Base-by-base conservation (phyloP, 2,797 vertebrate species). In the Strix occidentalis region DNA sequence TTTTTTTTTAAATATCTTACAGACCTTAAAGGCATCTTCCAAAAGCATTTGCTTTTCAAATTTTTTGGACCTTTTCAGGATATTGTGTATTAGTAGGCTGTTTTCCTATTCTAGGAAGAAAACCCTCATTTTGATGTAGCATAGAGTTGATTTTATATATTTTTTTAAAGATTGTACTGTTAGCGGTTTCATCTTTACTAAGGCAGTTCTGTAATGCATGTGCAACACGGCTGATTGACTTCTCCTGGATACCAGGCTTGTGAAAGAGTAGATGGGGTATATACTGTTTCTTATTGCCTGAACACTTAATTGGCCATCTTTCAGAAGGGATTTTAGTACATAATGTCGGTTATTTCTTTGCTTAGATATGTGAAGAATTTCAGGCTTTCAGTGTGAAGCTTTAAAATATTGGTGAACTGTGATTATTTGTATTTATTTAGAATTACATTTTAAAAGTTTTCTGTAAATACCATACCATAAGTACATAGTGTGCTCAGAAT, bases 121-220 rank as follows among this genome's bases (percentile, higher is more conserved):
- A 26, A 0, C 1, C 1, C 11, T 29, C 3, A 11, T 71, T 87
- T 64, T 76, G 31, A 2, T 53, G 4, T 82, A 56, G 18, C 11
- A 9, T 65, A 8, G 35, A 46, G 11, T 7, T 74, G 23, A 4
- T 16, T 39, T 48, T 20, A 43, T 1, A 1, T 10, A 26, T 5
- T 16, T 26, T 23, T 70, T 61, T 45, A 2, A 35, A 6, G 2
- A 39, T 69, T 58, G 9, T 46, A 17, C 6, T 35, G 7, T 41
- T 87, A 46, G 16, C 23, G 29, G 41, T 71, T 83, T 48, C 5
- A n/a, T 63, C 21, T 68, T 64, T 45, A 21, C 20, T 39, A 33
- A 61, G 63, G 8, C 35, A 53, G 18, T 68, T 78, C 14, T n/a
- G 16, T 86, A 84, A 18, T 57, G 24, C 23, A 10, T 71, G 7